A percentile compares a stretch with the other conserved stretches of the same genome.
These are phyloP conservation scores for Leucoma salicis DNA, from an alignment of 2,888 invertebrate species.

Conservation along the genomic window DNA sequence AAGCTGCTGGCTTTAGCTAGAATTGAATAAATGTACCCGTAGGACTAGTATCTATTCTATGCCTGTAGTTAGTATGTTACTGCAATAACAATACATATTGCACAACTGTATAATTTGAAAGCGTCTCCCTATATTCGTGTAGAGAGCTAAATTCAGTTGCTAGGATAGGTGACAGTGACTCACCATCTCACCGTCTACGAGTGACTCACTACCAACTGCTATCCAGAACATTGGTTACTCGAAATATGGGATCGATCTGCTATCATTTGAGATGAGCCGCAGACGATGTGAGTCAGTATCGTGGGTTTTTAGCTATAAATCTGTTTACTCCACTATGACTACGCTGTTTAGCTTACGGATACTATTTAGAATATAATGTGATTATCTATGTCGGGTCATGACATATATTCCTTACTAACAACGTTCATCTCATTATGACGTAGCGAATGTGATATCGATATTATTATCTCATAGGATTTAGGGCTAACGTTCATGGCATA, in stretches of 20 bases:
- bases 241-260: constrained; percentile 43
- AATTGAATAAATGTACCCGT: too few relatives aligned
- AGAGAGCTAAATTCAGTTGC: constrained; percentile 46
- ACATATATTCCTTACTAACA: too few relatives aligned
- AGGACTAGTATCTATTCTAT: too few relatives aligned
- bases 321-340: neutral
- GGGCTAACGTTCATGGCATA: too few relatives aligned
- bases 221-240: constrained; percentile 37
- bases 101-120: constrained; percentile 2
- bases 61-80: constrained; percentile 3
- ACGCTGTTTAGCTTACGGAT: constrained; percentile 7
- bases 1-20: too few relatives aligned
- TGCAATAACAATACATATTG: constrained; percentile 1
- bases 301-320: constrained; percentile 17
- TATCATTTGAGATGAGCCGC: constrained; percentile 41
- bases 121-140: constrained; percentile 15
- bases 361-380: too few relatives aligned
- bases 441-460: too few relatives aligned
- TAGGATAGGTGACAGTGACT: constrained; percentile 44
- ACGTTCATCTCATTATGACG: too few relatives aligned
- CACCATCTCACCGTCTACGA: constrained; percentile 23
- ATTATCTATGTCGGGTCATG: too few relatives aligned
- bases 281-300: constrained; percentile 42
- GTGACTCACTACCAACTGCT: constrained; percentile 8
- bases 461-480: too few relatives aligned